These are phyloP conservation scores for Unio delphinus DNA, from an alignment of 2,888 invertebrate species.

Conservation along the genomic window DNA sequence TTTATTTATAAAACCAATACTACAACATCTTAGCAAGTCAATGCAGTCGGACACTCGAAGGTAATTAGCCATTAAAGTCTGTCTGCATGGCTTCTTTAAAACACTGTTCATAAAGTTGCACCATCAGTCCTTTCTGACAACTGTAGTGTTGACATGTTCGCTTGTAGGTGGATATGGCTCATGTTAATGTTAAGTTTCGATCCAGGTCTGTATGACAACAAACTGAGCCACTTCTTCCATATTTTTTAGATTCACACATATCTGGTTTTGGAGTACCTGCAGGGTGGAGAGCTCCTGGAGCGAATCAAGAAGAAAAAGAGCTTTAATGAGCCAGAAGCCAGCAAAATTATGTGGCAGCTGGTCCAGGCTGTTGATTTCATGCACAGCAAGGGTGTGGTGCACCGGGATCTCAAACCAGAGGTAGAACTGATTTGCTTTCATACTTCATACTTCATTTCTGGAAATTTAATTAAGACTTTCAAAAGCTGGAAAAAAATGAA, in stretches of 20 bases:
- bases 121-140: too few species aligned
- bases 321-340: slow-evolving; percentile 85
- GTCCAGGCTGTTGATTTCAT: slow-evolving; percentile 88
- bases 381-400: slow-evolving; percentile 88
- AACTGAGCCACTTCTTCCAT: too few species aligned
- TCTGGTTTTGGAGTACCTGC: slow-evolving; percentile 88
- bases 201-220: too few species aligned
- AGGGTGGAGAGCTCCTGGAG: slow-evolving; percentile 86
- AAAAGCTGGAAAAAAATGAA: background rate
- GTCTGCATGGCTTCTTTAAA: too few species aligned
- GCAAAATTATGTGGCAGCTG: slow-evolving; percentile 85
- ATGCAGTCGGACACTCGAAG: too few species aligned
- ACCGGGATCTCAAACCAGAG: slow-evolving; percentile 96
- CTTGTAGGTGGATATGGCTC: too few species aligned
- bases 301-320: slow-evolving; percentile 79
- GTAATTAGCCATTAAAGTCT: too few species aligned
- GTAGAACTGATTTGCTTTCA: slow-evolving; percentile 70
- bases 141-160: too few species aligned
- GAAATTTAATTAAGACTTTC: background rate
- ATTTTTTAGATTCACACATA: slow-evolving; percentile 82
- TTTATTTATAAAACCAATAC: too few species aligned
- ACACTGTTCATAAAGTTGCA: too few species aligned
- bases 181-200: too few species aligned
- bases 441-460: background rate
- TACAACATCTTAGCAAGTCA: too few species aligned